Percentiles rank a stretch among this genome's conserved stretches.
Conservation (phyloP, 2,888 invertebrate genomes). For the Ichneumoninae sp. region DNA sequence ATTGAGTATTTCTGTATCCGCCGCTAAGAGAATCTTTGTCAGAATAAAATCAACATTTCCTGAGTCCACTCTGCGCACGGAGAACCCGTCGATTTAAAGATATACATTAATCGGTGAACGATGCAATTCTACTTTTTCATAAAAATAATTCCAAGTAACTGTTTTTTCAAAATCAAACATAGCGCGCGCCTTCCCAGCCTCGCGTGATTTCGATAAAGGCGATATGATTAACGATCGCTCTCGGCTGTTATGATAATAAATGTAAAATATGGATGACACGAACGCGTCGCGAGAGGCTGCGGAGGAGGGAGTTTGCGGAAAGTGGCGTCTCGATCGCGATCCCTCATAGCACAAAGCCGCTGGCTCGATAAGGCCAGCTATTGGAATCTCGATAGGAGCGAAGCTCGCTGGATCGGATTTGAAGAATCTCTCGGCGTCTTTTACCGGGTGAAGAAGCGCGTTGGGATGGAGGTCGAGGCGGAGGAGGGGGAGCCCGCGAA, state of each 20-base stretch:
- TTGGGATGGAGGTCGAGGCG: conserved; percentile 52
- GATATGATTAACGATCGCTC: conserved; percentile 78
- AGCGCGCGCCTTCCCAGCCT: not conserved
- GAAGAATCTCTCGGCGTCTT: conserved; percentile 75
- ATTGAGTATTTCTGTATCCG: not conserved
- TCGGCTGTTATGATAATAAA: conserved; percentile 82
- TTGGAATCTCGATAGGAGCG: conserved; percentile 83
- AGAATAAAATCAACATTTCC: not conserved
- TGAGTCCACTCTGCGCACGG: no score
- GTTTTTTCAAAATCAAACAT: not conserved
- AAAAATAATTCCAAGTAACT: not conserved
- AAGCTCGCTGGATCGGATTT: conserved; percentile 80
- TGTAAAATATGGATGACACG: conserved; percentile 77
- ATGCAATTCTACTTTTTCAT: not conserved
- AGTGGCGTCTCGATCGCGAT: conserved; percentile 79
- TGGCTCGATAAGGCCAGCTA: conserved; percentile 81
- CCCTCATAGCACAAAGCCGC: conserved; percentile 83
- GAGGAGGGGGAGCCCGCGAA: conserved; percentile 63
- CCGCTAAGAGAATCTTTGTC: not conserved
- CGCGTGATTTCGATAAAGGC: conserved; percentile 68
- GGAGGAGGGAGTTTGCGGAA: conserved; percentile 57
- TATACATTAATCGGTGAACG: not conserved
- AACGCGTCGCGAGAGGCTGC: conserved; percentile 73
- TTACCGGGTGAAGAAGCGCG: conserved; percentile 67
- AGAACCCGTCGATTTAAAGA: no score